These are phyloP conservation scores for Matsumurasca onukii DNA, from an alignment of 1,140 invertebrate genomes.

Conservation along the genomic window DNA sequence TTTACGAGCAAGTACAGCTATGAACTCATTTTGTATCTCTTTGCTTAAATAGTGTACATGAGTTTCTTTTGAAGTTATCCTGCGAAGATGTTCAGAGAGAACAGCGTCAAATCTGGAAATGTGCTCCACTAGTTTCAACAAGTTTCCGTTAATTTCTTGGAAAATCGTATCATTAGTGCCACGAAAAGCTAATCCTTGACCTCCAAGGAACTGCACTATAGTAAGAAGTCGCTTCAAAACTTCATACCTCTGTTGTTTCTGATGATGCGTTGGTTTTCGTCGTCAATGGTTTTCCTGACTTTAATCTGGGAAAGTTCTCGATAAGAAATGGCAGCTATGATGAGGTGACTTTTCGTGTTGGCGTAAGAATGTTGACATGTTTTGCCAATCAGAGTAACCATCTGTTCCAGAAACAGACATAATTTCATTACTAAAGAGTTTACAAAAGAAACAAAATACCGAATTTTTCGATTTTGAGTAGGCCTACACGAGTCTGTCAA, in stretches of 20 bases:
- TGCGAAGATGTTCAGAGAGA: conserved; percentile 36
- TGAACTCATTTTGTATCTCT: conserved; percentile 29
- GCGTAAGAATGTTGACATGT: conserved; percentile 10
- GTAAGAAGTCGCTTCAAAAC: conserved; percentile 35
- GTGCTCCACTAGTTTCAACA: conserved; percentile 23
- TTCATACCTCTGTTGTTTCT: conserved; percentile 1
- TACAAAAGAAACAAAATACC: too few relatives aligned
- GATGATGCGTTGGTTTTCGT: conserved; percentile 36
- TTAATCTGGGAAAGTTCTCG: not conserved
- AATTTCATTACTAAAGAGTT: too few relatives aligned
- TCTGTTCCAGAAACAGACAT: not conserved
- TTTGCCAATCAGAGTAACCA: conserved; percentile 29
- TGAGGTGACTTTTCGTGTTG: conserved; percentile 5
- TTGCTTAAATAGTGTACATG: conserved; percentile 31
- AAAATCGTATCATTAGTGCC: conserved; percentile 36
- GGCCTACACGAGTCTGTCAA: too few relatives aligned
- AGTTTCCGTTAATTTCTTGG: conserved; percentile 36
- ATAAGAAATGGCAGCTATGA: conserved; percentile 25
- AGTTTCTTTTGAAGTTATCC: not conserved
- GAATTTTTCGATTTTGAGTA: too few relatives aligned
- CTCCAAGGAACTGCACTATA: conserved; percentile 29
- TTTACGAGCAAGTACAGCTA: conserved; percentile 9
- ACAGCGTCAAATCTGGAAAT: conserved; percentile 32
- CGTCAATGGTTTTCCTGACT: conserved; percentile 34
- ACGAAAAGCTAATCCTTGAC: conserved; percentile 36